Evolutionary conservation across 2,888 invertebrate genomes (phyloP), one percentile per base, ranked within the genome.

Genomic region (Lamellibrachia satsuma): DNA sequence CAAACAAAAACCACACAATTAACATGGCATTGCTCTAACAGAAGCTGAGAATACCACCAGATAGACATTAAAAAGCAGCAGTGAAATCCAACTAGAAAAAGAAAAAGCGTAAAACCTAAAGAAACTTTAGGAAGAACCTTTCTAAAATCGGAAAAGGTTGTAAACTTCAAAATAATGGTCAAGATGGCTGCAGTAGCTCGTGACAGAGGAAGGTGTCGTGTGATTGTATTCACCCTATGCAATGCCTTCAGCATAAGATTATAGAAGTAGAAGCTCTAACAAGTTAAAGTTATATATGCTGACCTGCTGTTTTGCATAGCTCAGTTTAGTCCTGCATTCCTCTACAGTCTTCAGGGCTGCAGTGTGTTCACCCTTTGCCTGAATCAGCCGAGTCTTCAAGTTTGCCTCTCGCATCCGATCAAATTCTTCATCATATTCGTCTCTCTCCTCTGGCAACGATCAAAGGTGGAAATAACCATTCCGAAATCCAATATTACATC

Each of bases 361-460:
- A 1, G 93, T 94, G 52, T 95, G 94, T 93, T 96, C 96, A 92
- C 96, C 96, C 92, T 96, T 95, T 3, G 96, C 96, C 93, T 95
- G 95, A 4, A 96, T 95, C 93, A 96, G 95, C 51, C 96, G 94
- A 6, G 96, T 96, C 94, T 96, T 96, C 93, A 96, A 93, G 55
- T 95, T 96, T 27, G 96, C 96, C 93, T 96, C 96, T 90, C 96
- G 94, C 95, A 96, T 96, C 92, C 95, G 94, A 93, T 96, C 96
- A 96, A 96, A 96, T 94, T 96, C 96, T 90, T 94, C 95, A 94
- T 96, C 96, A 94, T 96, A 96, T 90, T 96, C 96, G 94, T 96
- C 96, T 94, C 95, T 95, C 93, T 96, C 96, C 93, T 96, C 96
- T 94, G 90, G 52, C 27, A 52, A 52, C 55, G 52, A 55, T 7